These are phyloP conservation scores for Apus apus DNA, from an alignment of 2,113 vertebrate species.

Conservation along the genomic window DNA sequence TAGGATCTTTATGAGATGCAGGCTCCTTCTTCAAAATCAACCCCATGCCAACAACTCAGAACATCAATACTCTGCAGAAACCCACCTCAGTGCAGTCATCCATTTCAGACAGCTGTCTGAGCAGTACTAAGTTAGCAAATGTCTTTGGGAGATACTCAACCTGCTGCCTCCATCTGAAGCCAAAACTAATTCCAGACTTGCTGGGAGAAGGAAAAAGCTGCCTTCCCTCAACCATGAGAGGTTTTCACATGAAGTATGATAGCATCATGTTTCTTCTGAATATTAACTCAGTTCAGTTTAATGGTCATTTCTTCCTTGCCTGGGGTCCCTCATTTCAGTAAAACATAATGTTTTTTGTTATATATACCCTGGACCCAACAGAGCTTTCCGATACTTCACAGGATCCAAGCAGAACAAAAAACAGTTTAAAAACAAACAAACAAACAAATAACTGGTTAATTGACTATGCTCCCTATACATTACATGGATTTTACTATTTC, in stretches of 20 bases:
- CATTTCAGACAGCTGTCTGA: conserved; percentile 42
- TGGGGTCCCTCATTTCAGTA: neutral
- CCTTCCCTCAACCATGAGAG: neutral
- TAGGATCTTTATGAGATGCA: conserved; percentile 65
- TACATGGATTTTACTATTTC: neutral
- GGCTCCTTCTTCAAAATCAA: conserved; percentile 39
- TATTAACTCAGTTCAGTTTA: neutral
- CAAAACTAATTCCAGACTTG: conserved; percentile 61
- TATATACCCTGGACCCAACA: neutral
- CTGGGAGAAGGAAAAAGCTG: conserved; percentile 26
- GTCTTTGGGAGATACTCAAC: conserved; percentile 45
- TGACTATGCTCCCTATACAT: neutral
- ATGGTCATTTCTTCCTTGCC: neutral
- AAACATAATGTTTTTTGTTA: neutral
- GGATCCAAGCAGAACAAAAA: neutral
- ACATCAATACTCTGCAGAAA: conserved; percentile 17
- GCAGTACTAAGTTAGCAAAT: conserved; percentile 5
- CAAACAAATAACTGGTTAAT: neutral
- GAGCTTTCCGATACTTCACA: neutral
- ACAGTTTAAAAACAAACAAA: neutral
- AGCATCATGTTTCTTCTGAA: conserved; percentile 25
- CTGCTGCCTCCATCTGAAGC: conserved; percentile 22
- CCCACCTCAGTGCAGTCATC: conserved; percentile 1
- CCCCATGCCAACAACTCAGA: conserved; percentile 7
- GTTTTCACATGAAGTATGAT: conserved; percentile 38